Conservation (phyloP, 2,797 vertebrate species). For the Perodicticus potto region DNA sequence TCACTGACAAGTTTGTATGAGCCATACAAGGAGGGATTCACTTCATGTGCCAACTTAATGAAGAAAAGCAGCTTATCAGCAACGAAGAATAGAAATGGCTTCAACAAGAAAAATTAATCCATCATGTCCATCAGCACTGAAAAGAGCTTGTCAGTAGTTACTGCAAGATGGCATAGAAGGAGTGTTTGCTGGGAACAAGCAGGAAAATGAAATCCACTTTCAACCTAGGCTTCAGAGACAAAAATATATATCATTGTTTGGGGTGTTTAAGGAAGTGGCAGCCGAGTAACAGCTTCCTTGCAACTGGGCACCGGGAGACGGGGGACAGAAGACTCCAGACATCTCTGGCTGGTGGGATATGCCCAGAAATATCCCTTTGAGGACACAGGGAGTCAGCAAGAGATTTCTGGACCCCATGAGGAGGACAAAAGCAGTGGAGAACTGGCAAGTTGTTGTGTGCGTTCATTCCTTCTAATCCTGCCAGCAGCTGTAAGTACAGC, state of each 20-base stretch:
- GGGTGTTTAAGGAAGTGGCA: too few species aligned
- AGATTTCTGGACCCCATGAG: too few species aligned
- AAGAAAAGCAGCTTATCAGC: not conserved
- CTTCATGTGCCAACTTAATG: not conserved
- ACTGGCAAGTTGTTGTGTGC: too few species aligned
- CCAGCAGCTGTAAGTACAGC: too few species aligned
- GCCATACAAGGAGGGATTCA: not conserved
- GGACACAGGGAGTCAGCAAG: too few species aligned
- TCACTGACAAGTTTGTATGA: slow-evolving; percentile 41
- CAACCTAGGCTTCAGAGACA: not conserved
- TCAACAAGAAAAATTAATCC: not conserved
- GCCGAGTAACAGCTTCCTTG: too few species aligned
- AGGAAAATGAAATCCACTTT: not conserved
- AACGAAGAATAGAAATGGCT: not conserved
- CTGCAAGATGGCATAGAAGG: not conserved
- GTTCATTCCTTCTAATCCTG: too few species aligned
- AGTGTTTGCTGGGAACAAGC: not conserved
- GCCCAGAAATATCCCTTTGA: too few species aligned
- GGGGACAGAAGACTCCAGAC: too few species aligned
- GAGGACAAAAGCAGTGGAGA: too few species aligned
- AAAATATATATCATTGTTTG: not conserved
- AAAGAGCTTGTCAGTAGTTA: not conserved
- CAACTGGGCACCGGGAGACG: too few species aligned
- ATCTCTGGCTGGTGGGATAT: too few species aligned
- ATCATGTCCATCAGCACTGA: not conserved